A percentile compares a stretch with the other conserved stretches of the same genome.
phyloP scores from a whole-genome alignment of 1,140 invertebrate genomes.

The Charaxes varanes region DNA sequence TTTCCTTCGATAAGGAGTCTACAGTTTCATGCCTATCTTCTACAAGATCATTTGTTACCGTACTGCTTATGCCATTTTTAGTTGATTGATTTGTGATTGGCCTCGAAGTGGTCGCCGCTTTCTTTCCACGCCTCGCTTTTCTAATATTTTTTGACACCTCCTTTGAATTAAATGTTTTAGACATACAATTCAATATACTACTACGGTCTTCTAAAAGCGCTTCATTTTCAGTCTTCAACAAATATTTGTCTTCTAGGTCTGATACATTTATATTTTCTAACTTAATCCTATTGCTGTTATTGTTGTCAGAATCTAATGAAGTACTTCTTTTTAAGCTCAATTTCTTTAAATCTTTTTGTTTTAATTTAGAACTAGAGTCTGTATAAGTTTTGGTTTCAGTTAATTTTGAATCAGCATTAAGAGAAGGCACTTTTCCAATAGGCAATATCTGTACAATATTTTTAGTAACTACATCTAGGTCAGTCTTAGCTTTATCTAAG shows the following conservation, averaged over 20 bases:
- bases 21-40: slow-evolving; percentile 57
- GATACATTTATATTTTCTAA: slow-evolving; percentile 62
- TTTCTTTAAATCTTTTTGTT: slow-evolving; percentile 57
- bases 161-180: slow-evolving; percentile 66
- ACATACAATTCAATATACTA: slow-evolving; percentile 70
- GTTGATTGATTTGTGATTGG: slow-evolving; percentile 19
- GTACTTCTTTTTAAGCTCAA: slow-evolving; percentile 70
- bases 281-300: slow-evolving; percentile 71
- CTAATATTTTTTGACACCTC: slow-evolving; percentile 65
- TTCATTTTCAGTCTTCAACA: slow-evolving; percentile 66
- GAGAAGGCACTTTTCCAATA: slow-evolving; percentile 71
- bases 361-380: slow-evolving; percentile 49
- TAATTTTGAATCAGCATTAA: slow-evolving; percentile 57
- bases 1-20: slow-evolving; percentile 62
- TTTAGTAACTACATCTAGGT: slow-evolving; percentile 69
- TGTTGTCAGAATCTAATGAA: slow-evolving; percentile 70
- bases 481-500: slow-evolving; percentile 69
- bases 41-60: slow-evolving; percentile 33
- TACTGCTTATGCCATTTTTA: slow-evolving; percentile 36
- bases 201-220: slow-evolving; percentile 64
- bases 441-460: slow-evolving; percentile 69
- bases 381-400: slow-evolving; percentile 49
- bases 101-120: slow-evolving; percentile 38
- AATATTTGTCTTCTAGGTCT: slow-evolving; percentile 60
- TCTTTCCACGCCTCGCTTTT: slow-evolving; percentile 55